Base-by-base conservation (phyloP, 2,113 vertebrate species). In the Oxyura jamaicensis region DNA sequence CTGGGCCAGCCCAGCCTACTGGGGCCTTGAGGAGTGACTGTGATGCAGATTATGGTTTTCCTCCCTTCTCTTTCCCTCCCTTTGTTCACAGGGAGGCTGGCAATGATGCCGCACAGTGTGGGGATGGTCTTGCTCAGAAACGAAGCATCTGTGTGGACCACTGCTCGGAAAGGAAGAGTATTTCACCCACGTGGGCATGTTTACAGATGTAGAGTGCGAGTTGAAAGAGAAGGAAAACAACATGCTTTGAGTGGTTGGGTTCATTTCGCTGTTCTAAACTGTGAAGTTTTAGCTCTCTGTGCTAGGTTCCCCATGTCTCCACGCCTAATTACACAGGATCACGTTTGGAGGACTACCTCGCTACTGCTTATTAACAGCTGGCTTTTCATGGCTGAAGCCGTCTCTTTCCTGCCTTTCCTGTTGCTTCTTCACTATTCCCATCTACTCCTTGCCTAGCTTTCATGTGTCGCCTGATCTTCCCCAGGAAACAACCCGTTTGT, bases 331-430 rank as follows among this genome's bases (percentile, higher is more conserved):
- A 36, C 28, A 29, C 0, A 1, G 9, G 23, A 31, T 26, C 18
- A 5, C 60, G 29, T 50, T n/a, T 14, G 36, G 83, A 76, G 55
- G 50, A 44, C 10, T 0, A 0, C 25, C 33, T 42, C 0, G 2
- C 46, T 22, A 25, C n/a, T 0, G 13, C 8, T 67, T 77, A 19
- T 20, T 55, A 44, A 50, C 23, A 65, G 15, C 4, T 0, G 13
- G 25, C 19, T 55, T 42, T 66, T 87, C 11, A 9, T 53, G 22
- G 42, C 29, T 19, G 52, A 55, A 42, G 75, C 16, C 35, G 23
- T 29, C 20, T 60, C 66, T 72, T 92, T 60, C 36, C 31, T 62
- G 23, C n/a, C 8, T 68, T 81, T 71, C 26, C 29, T 52, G 4
- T n/a, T 78, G 42, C 44, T 82, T 50, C 66, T 78, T 78, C 69